Percentiles rank a stretch among this genome's conserved stretches.
Evolutionary conservation across 1,140 invertebrate species (phyloP).

Genomic region (Dinoponera quadriceps): DNA sequence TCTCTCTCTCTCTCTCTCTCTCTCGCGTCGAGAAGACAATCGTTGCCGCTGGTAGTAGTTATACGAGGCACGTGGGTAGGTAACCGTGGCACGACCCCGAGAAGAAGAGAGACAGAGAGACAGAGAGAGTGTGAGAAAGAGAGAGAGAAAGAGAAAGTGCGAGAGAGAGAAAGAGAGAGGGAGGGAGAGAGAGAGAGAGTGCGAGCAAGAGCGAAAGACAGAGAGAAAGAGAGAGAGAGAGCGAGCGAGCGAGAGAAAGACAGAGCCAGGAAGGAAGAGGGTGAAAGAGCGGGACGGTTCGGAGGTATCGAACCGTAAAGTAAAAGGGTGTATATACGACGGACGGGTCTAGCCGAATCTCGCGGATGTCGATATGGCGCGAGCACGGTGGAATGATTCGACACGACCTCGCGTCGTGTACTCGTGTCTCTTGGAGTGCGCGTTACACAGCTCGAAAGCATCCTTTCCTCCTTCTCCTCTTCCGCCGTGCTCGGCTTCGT

Average conservation of each 20-base stretch:
- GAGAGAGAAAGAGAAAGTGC: too few species aligned
- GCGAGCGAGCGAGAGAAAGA: constrained; percentile 33
- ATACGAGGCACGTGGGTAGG: constrained; percentile 17
- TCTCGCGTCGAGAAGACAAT: constrained; percentile 1
- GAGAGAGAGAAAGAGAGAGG: too few species aligned
- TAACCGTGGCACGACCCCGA: constrained; percentile 49
- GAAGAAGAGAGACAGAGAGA: constrained; percentile 15
- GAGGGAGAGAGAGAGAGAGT: constrained; percentile 61
- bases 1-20: too few species aligned
- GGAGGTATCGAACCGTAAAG: constrained; percentile 60
- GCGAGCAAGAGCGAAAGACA: constrained; percentile 10
- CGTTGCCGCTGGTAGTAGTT: background rate
- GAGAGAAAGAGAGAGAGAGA: constrained; percentile 55
- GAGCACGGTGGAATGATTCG: constrained; percentile 33
- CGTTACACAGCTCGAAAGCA: constrained; percentile 5
- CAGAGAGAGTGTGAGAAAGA: background rate
- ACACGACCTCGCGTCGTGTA: background rate
- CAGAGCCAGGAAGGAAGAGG: constrained; percentile 44
- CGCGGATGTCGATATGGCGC: constrained; percentile 41
- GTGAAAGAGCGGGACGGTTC: constrained; percentile 58
- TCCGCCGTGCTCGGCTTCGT: constrained; percentile 21
- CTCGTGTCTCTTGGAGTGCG: background rate
- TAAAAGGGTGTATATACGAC: constrained; percentile 51
- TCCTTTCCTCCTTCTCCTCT: background rate
- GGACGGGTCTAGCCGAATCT: constrained; percentile 16